Percentiles rank a stretch among this genome's conserved stretches.
Evolutionary conservation across 1,140 invertebrate species (phyloP).

Genomic region (Drepana arcuata): DNA sequence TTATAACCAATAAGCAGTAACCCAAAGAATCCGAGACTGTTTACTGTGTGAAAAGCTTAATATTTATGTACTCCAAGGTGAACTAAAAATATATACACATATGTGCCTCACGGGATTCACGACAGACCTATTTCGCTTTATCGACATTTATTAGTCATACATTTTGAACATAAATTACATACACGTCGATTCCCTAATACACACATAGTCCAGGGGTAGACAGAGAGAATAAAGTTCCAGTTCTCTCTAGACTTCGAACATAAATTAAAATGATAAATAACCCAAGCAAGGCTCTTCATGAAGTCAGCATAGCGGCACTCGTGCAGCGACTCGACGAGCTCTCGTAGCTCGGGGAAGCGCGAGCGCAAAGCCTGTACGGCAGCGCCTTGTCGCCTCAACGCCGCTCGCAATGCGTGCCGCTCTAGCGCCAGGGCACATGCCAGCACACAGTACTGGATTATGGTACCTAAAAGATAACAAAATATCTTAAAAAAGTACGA

Average conservation of each 20-base stretch:
- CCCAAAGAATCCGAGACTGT: too few relatives aligned
- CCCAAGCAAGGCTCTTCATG: slow-evolving; percentile 87
- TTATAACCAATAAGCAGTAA: too few relatives aligned
- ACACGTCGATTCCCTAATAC: too few relatives aligned
- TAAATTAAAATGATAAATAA: slow-evolving; percentile 47
- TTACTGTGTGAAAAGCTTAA: too few relatives aligned
- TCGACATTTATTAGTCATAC: too few relatives aligned
- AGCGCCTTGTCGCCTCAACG: slow-evolving; percentile 80
- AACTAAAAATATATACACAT: too few relatives aligned
- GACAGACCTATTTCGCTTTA: too few relatives aligned
- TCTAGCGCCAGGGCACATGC: slow-evolving; percentile 65
- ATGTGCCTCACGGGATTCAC: too few relatives aligned
- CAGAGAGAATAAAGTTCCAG: background rate
- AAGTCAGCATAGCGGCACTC: slow-evolving; percentile 98
- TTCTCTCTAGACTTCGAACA: background rate
- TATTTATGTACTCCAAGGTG: too few relatives aligned
- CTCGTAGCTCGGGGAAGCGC: slow-evolving; percentile 87
- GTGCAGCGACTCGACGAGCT: slow-evolving; percentile 96
- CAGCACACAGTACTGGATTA: slow-evolving; percentile 70
- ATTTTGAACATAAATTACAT: too few relatives aligned
- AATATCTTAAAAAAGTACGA: too few relatives aligned
- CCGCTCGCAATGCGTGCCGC: slow-evolving; percentile 61
- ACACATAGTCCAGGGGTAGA: too few relatives aligned
- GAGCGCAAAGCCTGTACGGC: slow-evolving; percentile 97
- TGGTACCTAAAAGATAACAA: slow-evolving; percentile 49